Evolutionary conservation across 2,113 vertebrate species (phyloP).

Genomic region (Rhinoderma darwinii): DNA sequence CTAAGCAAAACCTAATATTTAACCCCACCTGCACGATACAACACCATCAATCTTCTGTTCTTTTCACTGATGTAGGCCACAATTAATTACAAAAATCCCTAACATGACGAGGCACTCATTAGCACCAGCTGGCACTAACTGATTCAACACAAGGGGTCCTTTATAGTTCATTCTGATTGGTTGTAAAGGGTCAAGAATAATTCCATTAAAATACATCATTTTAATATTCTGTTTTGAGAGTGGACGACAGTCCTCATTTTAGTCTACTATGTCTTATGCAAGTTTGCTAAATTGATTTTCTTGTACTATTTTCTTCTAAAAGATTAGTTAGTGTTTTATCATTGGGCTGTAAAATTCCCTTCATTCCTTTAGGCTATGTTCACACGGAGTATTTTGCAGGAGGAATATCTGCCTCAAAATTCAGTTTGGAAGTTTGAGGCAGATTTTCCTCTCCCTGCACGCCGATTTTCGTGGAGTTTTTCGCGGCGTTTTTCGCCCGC

Average conservation of each 20-base stretch:
- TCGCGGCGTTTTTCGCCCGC: too few species aligned
- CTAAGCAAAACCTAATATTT: conserved; percentile 22
- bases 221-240: neutral
- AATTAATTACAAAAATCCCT: conserved; percentile 20
- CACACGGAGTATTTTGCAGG: too few species aligned
- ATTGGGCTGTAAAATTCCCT: neutral
- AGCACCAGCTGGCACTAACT: conserved; percentile 27
- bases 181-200: conserved; percentile 11
- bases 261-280: neutral
- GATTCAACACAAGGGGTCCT: conserved; percentile 6
- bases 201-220: neutral
- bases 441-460: too few species aligned
- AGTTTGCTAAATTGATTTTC: neutral
- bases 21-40: conserved; percentile 13
- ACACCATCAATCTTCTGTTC: conserved; percentile 27
- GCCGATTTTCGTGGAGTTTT: too few species aligned
- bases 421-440: too few species aligned
- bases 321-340: neutral
- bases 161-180: neutral
- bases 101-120: conserved; percentile 19
- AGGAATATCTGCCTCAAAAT: too few species aligned
- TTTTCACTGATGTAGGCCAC: conserved; percentile 2
- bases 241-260: neutral
- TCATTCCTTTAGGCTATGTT: too few species aligned
- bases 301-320: neutral